A percentile compares a stretch with the other conserved stretches of the same genome.
Evolutionary conservation across 2,888 invertebrate species (phyloP).

Genomic region (Antheraea yamamai): DNA sequence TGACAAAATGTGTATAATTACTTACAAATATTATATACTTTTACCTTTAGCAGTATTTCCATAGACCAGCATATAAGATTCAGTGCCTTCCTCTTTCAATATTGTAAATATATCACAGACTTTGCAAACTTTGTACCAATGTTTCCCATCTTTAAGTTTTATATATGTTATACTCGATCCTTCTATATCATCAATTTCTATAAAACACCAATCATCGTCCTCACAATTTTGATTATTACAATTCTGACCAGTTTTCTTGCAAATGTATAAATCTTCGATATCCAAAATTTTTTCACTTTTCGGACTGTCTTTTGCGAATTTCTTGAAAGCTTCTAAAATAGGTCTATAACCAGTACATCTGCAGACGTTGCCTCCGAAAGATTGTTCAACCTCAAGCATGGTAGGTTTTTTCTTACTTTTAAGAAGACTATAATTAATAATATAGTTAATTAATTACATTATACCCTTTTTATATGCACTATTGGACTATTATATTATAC

Average conservation of each 20-base stretch:
- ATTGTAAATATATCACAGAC: conserved; percentile 77
- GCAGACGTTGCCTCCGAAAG: conserved; percentile 88
- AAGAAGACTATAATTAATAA: conserved; percentile 44
- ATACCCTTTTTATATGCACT: no score
- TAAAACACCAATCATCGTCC: conserved; percentile 50
- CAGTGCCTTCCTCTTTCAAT: conserved; percentile 62
- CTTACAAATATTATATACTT: background rate
- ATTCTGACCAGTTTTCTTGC: conserved; percentile 31
- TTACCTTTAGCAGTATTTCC: conserved; percentile 88
- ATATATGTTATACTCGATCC: conserved; percentile 53
- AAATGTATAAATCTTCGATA: conserved; percentile 54
- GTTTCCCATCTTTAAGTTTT: conserved; percentile 52
- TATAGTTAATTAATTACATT: background rate
- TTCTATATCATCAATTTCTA: conserved; percentile 49
- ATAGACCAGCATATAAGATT: conserved; percentile 83
- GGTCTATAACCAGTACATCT: conserved; percentile 90
- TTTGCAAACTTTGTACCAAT: conserved; percentile 79
- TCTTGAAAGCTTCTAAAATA: conserved; percentile 88
- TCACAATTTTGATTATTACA: conserved; percentile 28
- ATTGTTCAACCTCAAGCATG: conserved; percentile 85
- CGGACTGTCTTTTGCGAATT: conserved; percentile 82
- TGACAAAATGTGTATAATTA: no score
- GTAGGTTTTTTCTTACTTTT: conserved; percentile 60
- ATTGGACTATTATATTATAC: background rate
- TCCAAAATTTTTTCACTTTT: conserved; percentile 58